A percentile compares a stretch with the other conserved stretches of the same genome.
Conservation (phyloP, 1,140 invertebrate genomes). For the Hylaeus volcanicus region DNA sequence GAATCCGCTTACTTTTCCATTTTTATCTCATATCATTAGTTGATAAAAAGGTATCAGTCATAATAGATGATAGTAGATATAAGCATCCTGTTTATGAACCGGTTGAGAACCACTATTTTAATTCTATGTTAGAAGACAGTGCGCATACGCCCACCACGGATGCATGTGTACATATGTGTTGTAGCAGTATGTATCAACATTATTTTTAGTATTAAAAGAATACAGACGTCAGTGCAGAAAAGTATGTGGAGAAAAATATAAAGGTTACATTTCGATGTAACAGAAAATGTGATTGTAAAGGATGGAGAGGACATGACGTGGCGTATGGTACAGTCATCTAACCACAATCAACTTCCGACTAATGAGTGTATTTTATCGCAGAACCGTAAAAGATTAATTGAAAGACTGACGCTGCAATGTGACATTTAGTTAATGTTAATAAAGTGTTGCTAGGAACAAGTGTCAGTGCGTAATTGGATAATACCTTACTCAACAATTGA, state of each 20-base stretch:
- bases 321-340: conserved; percentile 27
- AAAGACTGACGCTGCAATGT: background rate
- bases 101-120: conserved; percentile 51
- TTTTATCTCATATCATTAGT: no score
- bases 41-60: no score
- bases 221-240: conserved; percentile 19
- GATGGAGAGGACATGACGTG: conserved; percentile 54
- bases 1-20: no score
- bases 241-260: conserved; percentile 39
- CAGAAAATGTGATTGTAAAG: conserved; percentile 24
- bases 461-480: background rate
- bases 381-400: conserved; percentile 4
- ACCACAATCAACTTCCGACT: conserved; percentile 9
- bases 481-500: background rate
- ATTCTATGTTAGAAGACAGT: background rate
- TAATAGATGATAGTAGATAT: no score
- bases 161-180: background rate
- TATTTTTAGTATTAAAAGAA: conserved; percentile 6
- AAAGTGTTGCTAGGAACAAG: conserved; percentile 3
- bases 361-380: background rate
- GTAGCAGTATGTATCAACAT: background rate
- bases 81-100: background rate
- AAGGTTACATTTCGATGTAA: conserved; percentile 54
- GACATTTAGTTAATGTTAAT: conserved; percentile 23
- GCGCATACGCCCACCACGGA: background rate